Conservation (phyloP, 1,140 invertebrate species). For the Dinoponera quadriceps region DNA sequence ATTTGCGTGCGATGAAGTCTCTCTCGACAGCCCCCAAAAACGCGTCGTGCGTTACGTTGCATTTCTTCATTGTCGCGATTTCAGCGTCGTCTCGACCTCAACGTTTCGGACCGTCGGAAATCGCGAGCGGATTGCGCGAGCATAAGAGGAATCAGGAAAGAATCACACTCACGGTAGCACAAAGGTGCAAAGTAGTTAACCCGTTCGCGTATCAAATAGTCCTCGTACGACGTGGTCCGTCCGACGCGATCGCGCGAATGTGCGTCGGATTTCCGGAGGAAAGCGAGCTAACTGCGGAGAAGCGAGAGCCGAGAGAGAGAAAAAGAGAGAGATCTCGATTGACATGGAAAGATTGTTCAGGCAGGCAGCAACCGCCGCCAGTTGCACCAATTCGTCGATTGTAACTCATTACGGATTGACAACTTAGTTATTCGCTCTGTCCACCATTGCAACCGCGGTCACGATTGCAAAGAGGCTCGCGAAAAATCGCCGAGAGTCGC, state of each 20-base stretch:
- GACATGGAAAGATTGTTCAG: not conserved
- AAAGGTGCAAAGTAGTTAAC: not conserved
- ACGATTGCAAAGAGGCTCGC: not conserved
- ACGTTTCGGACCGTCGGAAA: not conserved
- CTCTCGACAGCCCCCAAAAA: not conserved
- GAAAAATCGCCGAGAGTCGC: not conserved
- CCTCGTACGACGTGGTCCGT: conserved; percentile 11
- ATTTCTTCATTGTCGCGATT: conserved; percentile 9
- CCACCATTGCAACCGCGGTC: not conserved
- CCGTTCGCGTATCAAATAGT: not conserved
- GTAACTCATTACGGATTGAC: not conserved
- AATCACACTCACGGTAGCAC: not conserved
- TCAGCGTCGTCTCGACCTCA: not conserved
- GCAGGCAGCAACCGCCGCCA: not conserved
- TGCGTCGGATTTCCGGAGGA: conserved; percentile 6
- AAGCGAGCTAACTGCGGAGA: not conserved
- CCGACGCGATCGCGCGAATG: not conserved
- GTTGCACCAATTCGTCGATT: not conserved
- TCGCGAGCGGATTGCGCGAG: not conserved
- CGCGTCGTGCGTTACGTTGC: conserved; percentile 2
- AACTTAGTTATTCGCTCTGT: conserved; percentile 9
- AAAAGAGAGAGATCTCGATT: conserved; percentile 27
- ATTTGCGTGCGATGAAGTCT: conserved; percentile 8
- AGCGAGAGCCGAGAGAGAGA: too few species aligned
- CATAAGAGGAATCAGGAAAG: too few species aligned